Evolutionary conservation across 2,888 invertebrate genomes (phyloP).

Genomic region (Nysson spinosus): DNA sequence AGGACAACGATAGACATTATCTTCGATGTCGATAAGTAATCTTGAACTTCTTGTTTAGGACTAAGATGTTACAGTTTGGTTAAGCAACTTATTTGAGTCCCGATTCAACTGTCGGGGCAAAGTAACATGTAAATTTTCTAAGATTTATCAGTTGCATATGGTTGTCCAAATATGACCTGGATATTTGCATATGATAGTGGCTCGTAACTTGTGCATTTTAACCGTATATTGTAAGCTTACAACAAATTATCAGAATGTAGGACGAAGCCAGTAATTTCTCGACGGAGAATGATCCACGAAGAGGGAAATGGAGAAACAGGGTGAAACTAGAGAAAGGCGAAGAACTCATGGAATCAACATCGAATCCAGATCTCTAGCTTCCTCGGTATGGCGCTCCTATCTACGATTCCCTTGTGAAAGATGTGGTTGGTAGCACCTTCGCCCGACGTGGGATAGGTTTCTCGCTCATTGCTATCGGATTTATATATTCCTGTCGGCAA

Average conservation of each 20-base stretch:
- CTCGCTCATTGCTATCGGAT: conserved; percentile 58
- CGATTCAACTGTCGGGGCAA: too few relatives aligned
- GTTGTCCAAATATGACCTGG: too few relatives aligned
- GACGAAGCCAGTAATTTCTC: conserved; percentile 7
- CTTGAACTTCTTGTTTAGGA: too few relatives aligned
- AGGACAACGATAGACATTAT: too few relatives aligned
- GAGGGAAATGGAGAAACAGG: conserved; percentile 1
- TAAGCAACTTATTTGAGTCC: too few relatives aligned
- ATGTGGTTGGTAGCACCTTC: conserved; percentile 54
- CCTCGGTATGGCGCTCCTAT: not conserved
- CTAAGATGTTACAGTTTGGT: too few relatives aligned
- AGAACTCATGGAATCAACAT: not conserved
- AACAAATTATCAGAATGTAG: not conserved
- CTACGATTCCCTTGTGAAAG: conserved; percentile 41
- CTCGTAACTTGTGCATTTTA: too few relatives aligned
- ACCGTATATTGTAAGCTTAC: too few relatives aligned
- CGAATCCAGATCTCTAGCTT: conserved; percentile 7
- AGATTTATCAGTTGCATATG: too few relatives aligned
- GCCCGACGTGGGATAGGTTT: conserved; percentile 25
- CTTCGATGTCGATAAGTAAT: too few relatives aligned
- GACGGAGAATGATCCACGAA: conserved; percentile 2
- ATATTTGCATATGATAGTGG: too few relatives aligned
- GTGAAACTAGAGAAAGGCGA: conserved; percentile 6
- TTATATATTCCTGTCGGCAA: conserved; percentile 66
- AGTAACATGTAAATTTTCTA: too few relatives aligned